phyloP scores from a whole-genome alignment of 2,888 invertebrate genomes.

The Abrostola tripartita region DNA sequence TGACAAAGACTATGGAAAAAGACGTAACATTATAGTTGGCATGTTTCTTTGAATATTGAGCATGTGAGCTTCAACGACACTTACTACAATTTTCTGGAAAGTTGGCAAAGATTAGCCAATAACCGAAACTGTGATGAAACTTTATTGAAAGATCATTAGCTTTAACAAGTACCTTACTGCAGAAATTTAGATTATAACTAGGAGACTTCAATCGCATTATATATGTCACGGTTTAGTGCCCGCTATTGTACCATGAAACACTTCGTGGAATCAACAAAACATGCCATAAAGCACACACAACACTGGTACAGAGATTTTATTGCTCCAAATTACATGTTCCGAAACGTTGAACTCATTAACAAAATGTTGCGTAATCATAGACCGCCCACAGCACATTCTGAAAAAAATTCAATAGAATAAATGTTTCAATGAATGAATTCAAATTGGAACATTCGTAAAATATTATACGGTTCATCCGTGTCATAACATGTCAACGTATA shows the following conservation, averaged over 20 bases:
- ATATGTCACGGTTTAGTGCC: constrained; percentile 34
- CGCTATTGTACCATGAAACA: constrained; percentile 40
- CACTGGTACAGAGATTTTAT: constrained; percentile 62
- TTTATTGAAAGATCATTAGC: constrained; percentile 20
- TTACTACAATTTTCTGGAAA: constrained; percentile 25
- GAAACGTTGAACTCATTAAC: constrained; percentile 67
- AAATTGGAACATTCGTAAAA: constrained; percentile 50
- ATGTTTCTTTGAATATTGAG: constrained; percentile 11
- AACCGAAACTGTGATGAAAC: constrained; percentile 29
- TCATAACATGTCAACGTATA: constrained; percentile 54
- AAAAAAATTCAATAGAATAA: constrained; percentile 55
- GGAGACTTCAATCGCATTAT: constrained; percentile 12
- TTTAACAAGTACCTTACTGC: constrained; percentile 11
- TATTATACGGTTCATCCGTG: constrained; percentile 53
- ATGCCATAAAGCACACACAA: constrained; percentile 50
- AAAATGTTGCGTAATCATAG: constrained; percentile 54
- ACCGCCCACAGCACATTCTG: constrained; percentile 46
- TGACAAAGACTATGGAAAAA: neutral
- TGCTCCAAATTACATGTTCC: constrained; percentile 73
- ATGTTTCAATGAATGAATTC: constrained; percentile 57
- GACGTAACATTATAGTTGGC: neutral
- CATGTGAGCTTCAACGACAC: constrained; percentile 23
- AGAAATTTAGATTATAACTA: constrained; percentile 21
- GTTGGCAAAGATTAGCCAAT: constrained; percentile 36
- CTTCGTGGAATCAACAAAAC: constrained; percentile 57